Evolutionary conservation across 1,140 invertebrate genomes (phyloP).

Genomic region (Gonioctena quinquepunctata): DNA sequence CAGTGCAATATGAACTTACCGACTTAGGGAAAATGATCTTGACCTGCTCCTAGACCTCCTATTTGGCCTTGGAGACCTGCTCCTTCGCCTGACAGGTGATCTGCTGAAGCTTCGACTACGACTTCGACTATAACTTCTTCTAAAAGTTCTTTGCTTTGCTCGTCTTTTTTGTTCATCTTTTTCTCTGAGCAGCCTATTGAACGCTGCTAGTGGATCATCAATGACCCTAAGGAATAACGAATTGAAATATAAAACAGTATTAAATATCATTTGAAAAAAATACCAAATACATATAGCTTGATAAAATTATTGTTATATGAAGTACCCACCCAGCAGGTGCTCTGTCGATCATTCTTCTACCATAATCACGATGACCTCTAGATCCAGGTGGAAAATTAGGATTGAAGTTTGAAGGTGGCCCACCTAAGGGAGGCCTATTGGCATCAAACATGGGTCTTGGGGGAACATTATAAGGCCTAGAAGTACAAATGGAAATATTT

Average conservation of each 20-base stretch:
- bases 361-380: constrained; percentile 55
- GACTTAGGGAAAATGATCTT: constrained; percentile 58
- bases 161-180: constrained; percentile 75
- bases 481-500: constrained; percentile 13
- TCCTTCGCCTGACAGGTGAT: constrained; percentile 51
- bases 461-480: constrained; percentile 37
- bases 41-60: constrained; percentile 53
- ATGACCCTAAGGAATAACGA: constrained; percentile 62
- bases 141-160: constrained; percentile 63
- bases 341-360: constrained; percentile 48
- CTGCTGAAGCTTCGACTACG: constrained; percentile 58
- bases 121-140: constrained; percentile 55
- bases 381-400: constrained; percentile 38
- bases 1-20: too few relatives aligned
- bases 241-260: too few relatives aligned
- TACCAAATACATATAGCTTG: too few relatives aligned
- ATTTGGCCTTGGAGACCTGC: constrained; percentile 41
- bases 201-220: constrained; percentile 82
- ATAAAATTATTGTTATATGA: too few relatives aligned
- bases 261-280: too few relatives aligned
- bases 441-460: constrained; percentile 47
- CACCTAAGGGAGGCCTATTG: constrained; percentile 41
- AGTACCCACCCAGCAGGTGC: constrained; percentile 48
- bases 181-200: constrained; percentile 81
- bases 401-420: constrained; percentile 35